Conservation (phyloP, 2,888 invertebrate species). For the Aporophyla lueneburgensis region DNA sequence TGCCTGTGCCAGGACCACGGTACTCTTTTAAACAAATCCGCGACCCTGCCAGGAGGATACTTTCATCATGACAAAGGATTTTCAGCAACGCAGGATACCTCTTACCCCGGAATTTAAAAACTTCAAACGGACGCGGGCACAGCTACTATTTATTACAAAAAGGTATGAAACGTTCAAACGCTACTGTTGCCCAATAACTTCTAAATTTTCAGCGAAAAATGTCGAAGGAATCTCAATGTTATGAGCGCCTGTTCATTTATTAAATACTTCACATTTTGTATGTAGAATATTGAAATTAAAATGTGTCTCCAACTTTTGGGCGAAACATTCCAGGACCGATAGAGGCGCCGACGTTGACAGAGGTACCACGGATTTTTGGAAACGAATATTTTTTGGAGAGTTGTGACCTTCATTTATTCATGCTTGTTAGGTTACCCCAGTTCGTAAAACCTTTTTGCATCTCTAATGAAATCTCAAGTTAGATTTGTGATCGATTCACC, state of each 20-base stretch:
- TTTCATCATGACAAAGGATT: background rate
- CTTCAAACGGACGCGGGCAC: background rate
- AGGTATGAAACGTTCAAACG: constrained; percentile 5
- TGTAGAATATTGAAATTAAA: constrained; percentile 60
- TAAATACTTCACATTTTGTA: constrained; percentile 57
- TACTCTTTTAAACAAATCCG: no score
- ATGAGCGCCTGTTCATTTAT: constrained; percentile 48
- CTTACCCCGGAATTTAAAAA: constrained; percentile 14
- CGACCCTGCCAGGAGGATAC: no score
- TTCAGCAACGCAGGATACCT: background rate
- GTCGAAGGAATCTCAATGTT: constrained; percentile 50
- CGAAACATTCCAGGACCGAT: constrained; percentile 31
- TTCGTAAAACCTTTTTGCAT: background rate
- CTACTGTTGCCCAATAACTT: constrained; percentile 36
- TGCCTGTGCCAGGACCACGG: no score
- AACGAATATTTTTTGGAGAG: background rate
- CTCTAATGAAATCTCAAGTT: background rate
- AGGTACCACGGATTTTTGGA: constrained; percentile 9
- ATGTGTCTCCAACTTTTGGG: constrained; percentile 46
- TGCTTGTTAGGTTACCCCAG: background rate
- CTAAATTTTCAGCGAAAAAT: constrained; percentile 30
- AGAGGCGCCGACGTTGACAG: background rate
- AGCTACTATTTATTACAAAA: constrained; percentile 18
- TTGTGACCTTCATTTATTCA: constrained; percentile 8
- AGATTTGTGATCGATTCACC: background rate